phyloP scores from a whole-genome alignment of 2,797 vertebrate species.

The Decapterus maruadsi region DNA sequence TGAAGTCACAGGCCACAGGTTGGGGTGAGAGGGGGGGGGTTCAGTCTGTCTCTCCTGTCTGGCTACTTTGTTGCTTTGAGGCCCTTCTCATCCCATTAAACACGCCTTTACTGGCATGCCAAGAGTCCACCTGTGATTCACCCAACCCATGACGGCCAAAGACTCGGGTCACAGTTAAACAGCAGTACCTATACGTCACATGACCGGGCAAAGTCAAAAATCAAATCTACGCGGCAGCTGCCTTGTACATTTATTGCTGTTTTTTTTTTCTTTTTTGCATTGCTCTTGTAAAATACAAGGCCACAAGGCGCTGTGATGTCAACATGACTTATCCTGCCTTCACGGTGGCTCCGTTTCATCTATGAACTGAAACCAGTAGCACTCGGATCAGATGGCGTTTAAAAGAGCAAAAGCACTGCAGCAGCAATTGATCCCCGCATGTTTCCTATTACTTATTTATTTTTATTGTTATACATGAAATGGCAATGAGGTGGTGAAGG shows the following conservation, averaged over 20 bases:
- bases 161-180: constrained; percentile 42
- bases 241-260: not conserved
- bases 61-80: constrained; percentile 55
- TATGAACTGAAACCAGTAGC: constrained; percentile 34
- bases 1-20: constrained; percentile 51
- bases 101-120: constrained; percentile 62
- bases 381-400: constrained; percentile 20
- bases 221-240: not conserved
- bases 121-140: constrained; percentile 68
- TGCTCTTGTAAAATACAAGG: constrained; percentile 54
- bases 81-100: constrained; percentile 66
- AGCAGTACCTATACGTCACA: constrained; percentile 18
- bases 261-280: constrained; percentile 24
- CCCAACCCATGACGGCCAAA: constrained; percentile 37
- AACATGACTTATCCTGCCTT: constrained; percentile 47
- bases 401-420: constrained; percentile 23
- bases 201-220: constrained; percentile 28
- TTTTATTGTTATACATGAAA: not conserved
- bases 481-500: constrained; percentile 6
- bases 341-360: constrained; percentile 55
- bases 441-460: not conserved
- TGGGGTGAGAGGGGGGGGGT: constrained; percentile 5
- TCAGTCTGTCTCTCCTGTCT: constrained; percentile 52
- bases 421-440: not conserved
- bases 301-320: constrained; percentile 36